Base-by-base conservation (phyloP, 2,797 vertebrate genomes). In the Ctenosaura bakeri region DNA sequence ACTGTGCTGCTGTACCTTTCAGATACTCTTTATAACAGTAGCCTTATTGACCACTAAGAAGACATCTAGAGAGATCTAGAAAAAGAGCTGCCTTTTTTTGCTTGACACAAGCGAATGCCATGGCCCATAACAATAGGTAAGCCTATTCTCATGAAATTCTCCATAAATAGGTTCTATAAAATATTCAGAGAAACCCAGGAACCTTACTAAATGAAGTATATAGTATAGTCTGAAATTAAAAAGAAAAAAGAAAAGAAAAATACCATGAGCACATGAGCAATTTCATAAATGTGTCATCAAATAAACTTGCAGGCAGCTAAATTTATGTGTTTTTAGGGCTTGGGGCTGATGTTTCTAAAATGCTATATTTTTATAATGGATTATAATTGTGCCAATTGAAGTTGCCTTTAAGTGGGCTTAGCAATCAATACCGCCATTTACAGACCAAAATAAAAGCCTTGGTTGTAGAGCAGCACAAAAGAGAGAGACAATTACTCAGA, bases 371-470 rank as follows among this genome's bases (percentile, higher is more conserved):
- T 92, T 91, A 85, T 93, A 94, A 92, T 62, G 50, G 80, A 79
- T 92, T 86, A 74, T 90, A 93, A 91, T 94, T 91, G 90, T 92
- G 83, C 29, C 91, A 91, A 64, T 52, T 89, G 91, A 94, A 91
- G 92, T 87, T 85, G 84, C 91, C 77, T 78, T 91, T 88, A 86
- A 91, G 92, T 29, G 90, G 38, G 71, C 80, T 35, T 80, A 82
- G 90, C 88, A 94, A 94, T 93, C 87, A 93, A 89, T 91, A 90
- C 92, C n/a, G 83, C 83, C 83, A 91, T 87, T 93, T 91, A 71
- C 0, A 94, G 91, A 38, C 87, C 83, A 9, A 32, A 74, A 13
- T n/a, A 79, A 94, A 83, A 6, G 83, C 80, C 88, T 81, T 89
- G 93, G 91, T 83, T 93, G 32, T 76, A 91, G 81, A 0, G 3